Conservation (phyloP, 2,888 invertebrate genomes). For the Smittia aterrima region DNA sequence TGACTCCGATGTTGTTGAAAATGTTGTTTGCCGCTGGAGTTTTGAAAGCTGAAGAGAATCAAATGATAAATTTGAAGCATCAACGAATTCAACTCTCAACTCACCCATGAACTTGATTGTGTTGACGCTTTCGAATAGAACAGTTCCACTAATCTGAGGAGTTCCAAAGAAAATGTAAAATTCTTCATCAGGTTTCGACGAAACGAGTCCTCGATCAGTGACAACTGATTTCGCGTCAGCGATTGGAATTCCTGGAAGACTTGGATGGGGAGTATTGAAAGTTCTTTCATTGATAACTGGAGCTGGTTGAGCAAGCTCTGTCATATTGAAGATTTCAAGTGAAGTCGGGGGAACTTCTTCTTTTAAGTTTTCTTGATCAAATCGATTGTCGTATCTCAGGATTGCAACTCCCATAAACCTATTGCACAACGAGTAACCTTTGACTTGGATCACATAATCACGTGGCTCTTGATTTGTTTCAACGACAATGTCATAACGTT, state of each 20-base stretch:
- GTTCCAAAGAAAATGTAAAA: neutral
- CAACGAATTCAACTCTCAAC: too few relatives aligned
- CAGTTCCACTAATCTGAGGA: neutral
- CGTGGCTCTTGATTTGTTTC: constrained; percentile 51
- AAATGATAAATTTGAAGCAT: too few relatives aligned
- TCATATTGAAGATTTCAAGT: neutral
- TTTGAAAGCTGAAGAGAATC: neutral
- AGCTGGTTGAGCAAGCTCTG: neutral
- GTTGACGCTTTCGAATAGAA: neutral
- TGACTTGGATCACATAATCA: constrained; percentile 42
- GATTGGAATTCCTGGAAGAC: neutral
- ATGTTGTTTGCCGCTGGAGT: constrained; percentile 45
- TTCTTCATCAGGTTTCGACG: neutral
- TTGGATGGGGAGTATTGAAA: neutral
- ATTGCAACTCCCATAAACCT: constrained; percentile 30
- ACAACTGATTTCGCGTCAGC: neutral
- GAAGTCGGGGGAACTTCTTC: neutral
- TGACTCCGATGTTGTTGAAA: constrained; percentile 53
- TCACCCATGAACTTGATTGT: neutral
- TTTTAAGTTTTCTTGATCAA: neutral
- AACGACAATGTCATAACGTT: constrained; percentile 56
- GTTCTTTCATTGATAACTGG: neutral
- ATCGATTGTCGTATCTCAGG: neutral
- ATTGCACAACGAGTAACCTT: constrained; percentile 37
- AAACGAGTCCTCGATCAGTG: neutral